Evolutionary conservation across 1,140 invertebrate species (phyloP).

Genomic region (Megalopta genalis): DNA sequence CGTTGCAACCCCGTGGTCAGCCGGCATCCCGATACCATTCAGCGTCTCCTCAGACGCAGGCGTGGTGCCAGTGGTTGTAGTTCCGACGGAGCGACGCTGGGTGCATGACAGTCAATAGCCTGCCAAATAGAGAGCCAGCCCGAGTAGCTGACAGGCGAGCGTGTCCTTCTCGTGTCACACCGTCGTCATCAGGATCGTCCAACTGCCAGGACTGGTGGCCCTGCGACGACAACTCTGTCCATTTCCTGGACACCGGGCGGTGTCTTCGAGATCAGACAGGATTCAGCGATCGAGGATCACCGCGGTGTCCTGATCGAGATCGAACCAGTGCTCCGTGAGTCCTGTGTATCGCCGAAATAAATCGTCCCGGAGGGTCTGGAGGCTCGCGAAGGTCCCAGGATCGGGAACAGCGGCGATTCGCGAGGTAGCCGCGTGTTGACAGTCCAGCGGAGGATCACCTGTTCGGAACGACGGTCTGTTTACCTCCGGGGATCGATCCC

Average conservation of each 20-base stretch:
- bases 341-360: too few relatives aligned
- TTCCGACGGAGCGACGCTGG: slow-evolving; percentile 48
- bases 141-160: slow-evolving; percentile 46
- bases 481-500: slow-evolving; percentile 37
- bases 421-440: background rate
- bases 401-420: background rate
- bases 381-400: background rate
- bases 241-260: background rate
- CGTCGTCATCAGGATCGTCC: background rate
- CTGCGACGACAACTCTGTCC: background rate
- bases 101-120: slow-evolving; percentile 60
- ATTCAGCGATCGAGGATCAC: slow-evolving; percentile 14
- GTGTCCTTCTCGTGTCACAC: slow-evolving; percentile 48
- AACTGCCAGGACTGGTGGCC: background rate
- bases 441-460: slow-evolving; percentile 5
- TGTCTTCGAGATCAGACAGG: too few relatives aligned
- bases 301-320: slow-evolving; percentile 45
- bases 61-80: slow-evolving; percentile 52
- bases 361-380: background rate
- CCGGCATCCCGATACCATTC: slow-evolving; percentile 40
- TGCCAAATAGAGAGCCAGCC: slow-evolving; percentile 51
- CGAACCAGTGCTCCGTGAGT: slow-evolving; percentile 11
- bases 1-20: slow-evolving; percentile 11
- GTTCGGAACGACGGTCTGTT: slow-evolving; percentile 26
- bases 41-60: slow-evolving; percentile 54